Evolutionary conservation across 2,888 invertebrate genomes (phyloP).

Genomic region (Scaptomyza flava): DNA sequence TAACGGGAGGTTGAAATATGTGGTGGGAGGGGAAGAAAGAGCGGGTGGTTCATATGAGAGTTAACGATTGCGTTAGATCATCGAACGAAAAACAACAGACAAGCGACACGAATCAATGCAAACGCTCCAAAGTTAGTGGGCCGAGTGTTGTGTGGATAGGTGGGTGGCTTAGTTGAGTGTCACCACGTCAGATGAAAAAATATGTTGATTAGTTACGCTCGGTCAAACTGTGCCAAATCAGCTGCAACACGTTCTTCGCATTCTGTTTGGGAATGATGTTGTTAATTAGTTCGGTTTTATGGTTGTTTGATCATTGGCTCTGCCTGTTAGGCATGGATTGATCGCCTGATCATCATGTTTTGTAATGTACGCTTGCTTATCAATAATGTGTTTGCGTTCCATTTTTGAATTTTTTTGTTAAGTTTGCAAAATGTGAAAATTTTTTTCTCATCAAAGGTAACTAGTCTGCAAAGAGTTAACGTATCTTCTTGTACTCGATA

Average conservation of each 20-base stretch:
- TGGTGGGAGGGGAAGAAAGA: not conserved
- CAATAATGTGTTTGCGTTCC: not conserved
- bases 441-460: not conserved
- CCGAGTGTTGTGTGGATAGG: not conserved
- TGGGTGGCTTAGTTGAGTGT: slow-evolving; percentile 22
- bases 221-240: slow-evolving; percentile 77
- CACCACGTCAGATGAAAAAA: slow-evolving; percentile 49
- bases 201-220: slow-evolving; percentile 68
- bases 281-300: slow-evolving; percentile 2
- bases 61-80: slow-evolving; percentile 43
- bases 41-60: slow-evolving; percentile 1
- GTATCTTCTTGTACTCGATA: too few relatives aligned
- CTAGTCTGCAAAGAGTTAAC: too few relatives aligned
- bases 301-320: slow-evolving; percentile 42
- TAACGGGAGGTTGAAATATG: not conserved
- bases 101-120: slow-evolving; percentile 37
- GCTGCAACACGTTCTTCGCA: slow-evolving; percentile 60
- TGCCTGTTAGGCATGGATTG: slow-evolving; percentile 60
- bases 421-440: not conserved
- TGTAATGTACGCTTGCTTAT: not conserved
- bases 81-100: slow-evolving; percentile 8
- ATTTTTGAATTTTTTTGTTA: not conserved
- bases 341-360: slow-evolving; percentile 26
- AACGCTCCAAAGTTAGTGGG: not conserved
- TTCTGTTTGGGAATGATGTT: slow-evolving; percentile 1